Conservation (phyloP, 2,888 invertebrate species). For the Hetaerina titia region DNA sequence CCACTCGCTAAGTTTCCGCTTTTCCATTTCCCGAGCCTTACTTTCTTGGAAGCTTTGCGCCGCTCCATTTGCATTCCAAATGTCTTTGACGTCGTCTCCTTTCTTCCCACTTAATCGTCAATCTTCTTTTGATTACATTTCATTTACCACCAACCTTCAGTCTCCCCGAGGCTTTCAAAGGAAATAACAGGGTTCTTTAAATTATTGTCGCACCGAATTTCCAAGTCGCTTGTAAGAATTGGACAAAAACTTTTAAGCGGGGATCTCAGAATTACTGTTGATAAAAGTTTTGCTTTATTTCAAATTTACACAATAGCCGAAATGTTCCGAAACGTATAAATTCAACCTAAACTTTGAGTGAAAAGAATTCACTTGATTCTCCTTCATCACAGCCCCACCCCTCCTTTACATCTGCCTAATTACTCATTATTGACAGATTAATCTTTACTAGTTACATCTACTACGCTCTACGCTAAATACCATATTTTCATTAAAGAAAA, state of each 20-base stretch:
- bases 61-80: neutral
- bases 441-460: too few relatives aligned
- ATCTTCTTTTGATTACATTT: conserved; percentile 9
- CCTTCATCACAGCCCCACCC: too few relatives aligned
- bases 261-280: neutral
- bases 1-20: neutral
- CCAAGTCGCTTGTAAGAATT: neutral
- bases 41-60: neutral
- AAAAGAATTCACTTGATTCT: too few relatives aligned
- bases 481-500: too few relatives aligned
- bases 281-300: neutral
- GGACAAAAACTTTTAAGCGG: neutral
- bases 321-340: too few relatives aligned
- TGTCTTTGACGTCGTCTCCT: neutral
- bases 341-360: too few relatives aligned
- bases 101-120: neutral
- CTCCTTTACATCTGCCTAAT: too few relatives aligned
- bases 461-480: too few relatives aligned
- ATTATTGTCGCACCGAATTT: neutral
- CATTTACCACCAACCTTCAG: neutral
- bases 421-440: too few relatives aligned
- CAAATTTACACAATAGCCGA: neutral
- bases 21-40: neutral
- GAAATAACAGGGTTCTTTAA: neutral
- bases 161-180: neutral